Percentiles rank a stretch among this genome's conserved stretches.
Evolutionary conservation across 2,888 invertebrate species (phyloP).

Genomic region (Clostera curtula): DNA sequence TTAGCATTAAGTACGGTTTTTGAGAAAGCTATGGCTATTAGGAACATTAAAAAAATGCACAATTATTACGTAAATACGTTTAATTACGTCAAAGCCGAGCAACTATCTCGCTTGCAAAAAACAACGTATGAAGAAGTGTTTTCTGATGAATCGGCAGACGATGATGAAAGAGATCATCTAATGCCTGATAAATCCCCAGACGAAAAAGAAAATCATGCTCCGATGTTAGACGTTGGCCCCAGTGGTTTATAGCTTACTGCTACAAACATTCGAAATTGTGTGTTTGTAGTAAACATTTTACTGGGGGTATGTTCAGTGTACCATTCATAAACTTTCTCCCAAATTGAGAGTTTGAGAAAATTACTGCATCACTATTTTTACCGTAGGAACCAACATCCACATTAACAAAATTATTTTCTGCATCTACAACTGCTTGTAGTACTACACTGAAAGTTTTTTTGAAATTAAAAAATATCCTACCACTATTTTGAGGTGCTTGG

Average conservation of each 20-base stretch:
- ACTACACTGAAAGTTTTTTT: conserved; percentile 34
- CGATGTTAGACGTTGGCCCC: not conserved
- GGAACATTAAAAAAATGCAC: not conserved
- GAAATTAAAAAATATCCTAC: conserved; percentile 27
- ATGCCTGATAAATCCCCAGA: not conserved
- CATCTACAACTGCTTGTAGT: conserved; percentile 32
- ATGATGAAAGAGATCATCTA: not conserved
- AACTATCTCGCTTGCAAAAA: not conserved
- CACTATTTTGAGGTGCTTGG: conserved; percentile 25
- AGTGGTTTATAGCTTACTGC: not conserved
- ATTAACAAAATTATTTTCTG: conserved; percentile 34
- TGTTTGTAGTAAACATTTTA: conserved; percentile 2
- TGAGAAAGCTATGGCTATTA: not conserved
- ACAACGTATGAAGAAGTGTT: not conserved
- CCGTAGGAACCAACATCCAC: conserved; percentile 19
- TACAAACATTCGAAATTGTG: not conserved
- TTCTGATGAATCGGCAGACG: not conserved
- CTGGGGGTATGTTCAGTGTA: conserved; percentile 5
- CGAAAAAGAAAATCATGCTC: not conserved
- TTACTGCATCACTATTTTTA: conserved; percentile 6
- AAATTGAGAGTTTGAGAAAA: conserved; percentile 5
- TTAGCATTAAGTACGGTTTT: not conserved
- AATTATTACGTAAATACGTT: not conserved
- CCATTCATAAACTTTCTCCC: conserved; percentile 5
- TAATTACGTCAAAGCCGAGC: not conserved